These are phyloP conservation scores for Deilephila porcellus DNA, from an alignment of 2,888 invertebrate genomes.

Conservation along the genomic window DNA sequence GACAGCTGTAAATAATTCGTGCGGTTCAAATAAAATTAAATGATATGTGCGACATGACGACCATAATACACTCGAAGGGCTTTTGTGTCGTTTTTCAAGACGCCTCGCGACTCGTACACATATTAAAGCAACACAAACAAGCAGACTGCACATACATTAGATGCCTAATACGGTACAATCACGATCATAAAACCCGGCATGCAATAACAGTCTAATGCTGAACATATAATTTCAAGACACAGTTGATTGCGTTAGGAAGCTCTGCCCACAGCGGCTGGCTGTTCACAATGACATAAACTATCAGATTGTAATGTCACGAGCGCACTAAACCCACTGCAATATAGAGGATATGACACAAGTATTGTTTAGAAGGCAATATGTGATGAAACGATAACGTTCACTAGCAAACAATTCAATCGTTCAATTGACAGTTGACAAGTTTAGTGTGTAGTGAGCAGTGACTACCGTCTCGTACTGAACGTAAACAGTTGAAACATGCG, in stretches of 20 bases:
- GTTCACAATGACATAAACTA: conserved; percentile 38
- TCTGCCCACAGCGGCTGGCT: conserved; percentile 31
- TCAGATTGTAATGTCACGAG: conserved; percentile 31
- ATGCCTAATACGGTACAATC: conserved; percentile 24
- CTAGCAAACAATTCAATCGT: conserved; percentile 47
- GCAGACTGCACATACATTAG: conserved; percentile 1
- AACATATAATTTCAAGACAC: conserved; percentile 22
- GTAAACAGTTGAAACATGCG: conserved; percentile 2
- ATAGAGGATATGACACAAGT: conserved; percentile 37
- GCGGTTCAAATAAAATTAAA: conserved; percentile 15
- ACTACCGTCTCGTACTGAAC: conserved; percentile 32
- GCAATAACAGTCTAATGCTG: conserved; percentile 16
- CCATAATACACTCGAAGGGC: conserved; percentile 2
- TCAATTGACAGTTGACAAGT: conserved; percentile 44
- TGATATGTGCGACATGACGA: conserved; percentile 1
- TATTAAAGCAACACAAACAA: conserved; percentile 1
- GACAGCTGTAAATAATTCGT: conserved; percentile 28
- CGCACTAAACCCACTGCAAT: conserved; percentile 32
- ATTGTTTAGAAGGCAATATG: conserved; percentile 44
- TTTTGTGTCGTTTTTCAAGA: background rate
- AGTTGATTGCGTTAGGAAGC: conserved; percentile 27
- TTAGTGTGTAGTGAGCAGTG: conserved; percentile 30
- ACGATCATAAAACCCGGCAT: conserved; percentile 13
- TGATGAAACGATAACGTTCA: conserved; percentile 50
- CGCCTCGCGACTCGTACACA: background rate